phyloP scores from a whole-genome alignment of 2,113 vertebrate genomes.

The Saguinus imperator region DNA sequence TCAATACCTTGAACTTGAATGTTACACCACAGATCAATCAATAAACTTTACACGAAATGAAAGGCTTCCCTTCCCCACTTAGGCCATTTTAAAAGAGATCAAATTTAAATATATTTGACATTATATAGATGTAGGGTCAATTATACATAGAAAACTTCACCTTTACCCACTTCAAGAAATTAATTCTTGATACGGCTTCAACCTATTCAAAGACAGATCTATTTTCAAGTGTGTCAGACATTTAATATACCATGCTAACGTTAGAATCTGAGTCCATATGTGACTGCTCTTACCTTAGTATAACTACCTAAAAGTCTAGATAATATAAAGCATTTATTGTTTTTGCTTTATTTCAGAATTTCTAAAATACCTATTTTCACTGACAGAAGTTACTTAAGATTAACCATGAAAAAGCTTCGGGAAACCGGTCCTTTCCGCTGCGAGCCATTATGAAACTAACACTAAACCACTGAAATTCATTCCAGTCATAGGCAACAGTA shows the following conservation, averaged over 20 bases:
- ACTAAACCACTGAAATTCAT: background rate
- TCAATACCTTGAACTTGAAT: constrained; percentile 47
- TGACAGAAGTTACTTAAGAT: background rate
- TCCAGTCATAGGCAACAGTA: background rate
- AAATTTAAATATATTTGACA: constrained; percentile 26
- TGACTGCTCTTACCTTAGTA: background rate
- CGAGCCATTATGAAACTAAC: constrained; percentile 15
- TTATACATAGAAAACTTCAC: background rate
- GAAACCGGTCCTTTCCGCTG: background rate
- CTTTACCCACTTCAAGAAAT: constrained; percentile 41
- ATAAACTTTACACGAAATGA: constrained; percentile 48
- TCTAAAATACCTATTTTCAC: constrained; percentile 25
- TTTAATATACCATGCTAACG: background rate
- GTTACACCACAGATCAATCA: background rate
- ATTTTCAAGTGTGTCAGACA: background rate
- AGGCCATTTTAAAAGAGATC: constrained; percentile 11
- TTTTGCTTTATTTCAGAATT: constrained; percentile 46
- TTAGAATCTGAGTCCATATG: background rate
- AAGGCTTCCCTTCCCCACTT: background rate
- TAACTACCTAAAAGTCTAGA: background rate
- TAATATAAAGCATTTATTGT: background rate
- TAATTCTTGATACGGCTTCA: background rate
- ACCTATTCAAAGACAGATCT: background rate
- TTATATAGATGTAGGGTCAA: background rate
- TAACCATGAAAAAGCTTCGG: background rate